Evolutionary conservation across 2,797 vertebrate genomes (phyloP), one percentile per base, ranked within the genome.

Genomic region (Centroberyx gerrardi): DNA sequence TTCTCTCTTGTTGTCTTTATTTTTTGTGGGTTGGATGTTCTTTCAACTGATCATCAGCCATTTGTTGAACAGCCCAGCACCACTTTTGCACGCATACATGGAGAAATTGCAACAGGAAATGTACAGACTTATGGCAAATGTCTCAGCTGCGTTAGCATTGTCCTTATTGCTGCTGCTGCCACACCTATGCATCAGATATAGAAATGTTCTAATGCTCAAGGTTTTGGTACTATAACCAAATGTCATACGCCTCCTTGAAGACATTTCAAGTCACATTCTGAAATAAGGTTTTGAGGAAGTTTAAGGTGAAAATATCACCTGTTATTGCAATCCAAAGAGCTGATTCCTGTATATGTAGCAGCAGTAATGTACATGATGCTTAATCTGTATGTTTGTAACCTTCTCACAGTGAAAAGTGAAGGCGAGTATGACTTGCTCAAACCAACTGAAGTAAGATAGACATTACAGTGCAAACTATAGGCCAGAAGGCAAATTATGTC

Each of bases 271-370:
- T 44, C 36, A 4, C 12, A n/a, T 56, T 69, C 22, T 58, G 17
- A 70, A 48, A 65, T n/a, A 40, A 69, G n/a, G 67, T 36, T 63
- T 68, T 15, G 31, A 64, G 27, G n/a, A 68, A 58, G n/a, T 2
- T 13, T 17, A 71, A 64, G 54, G 40, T 61, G 9, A 12, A 8
- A 8, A 9, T 33, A 12, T 40, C 18, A n/a, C 51, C 12, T 14
- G 61, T 55, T 17, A 51, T 56, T 77, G 61, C 48, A 72, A 79
- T 86, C 83, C 72, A 82, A 84, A 89, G 68, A 84, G 72, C 76
- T 70, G 54, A 79, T 83, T 63, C 58, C 46, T 81, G 72, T 82
- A 76, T 29, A 82, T 80, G 62, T 76, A 33, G 5, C 12, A 38
- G 17, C 29, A 70, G 46, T 62, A 62, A 72, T 83, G 72, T 88